Evolutionary conservation across 1,140 invertebrate genomes (phyloP), one percentile per base, ranked within the genome.

Genomic region (Phortica variegata): DNA sequence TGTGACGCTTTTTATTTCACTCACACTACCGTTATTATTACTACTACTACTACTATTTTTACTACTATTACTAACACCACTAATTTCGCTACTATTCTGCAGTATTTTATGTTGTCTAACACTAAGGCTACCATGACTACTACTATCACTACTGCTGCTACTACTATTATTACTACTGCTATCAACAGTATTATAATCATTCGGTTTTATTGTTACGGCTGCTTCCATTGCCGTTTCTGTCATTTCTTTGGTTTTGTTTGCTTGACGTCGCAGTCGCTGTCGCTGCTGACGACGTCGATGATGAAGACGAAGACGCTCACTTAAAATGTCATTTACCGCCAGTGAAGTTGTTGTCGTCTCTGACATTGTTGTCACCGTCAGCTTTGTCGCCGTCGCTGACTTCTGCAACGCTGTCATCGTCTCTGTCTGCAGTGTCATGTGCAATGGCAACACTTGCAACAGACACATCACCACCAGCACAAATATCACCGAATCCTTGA

Each of bases 401-500:
- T 26, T 10, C 10, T 5, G 10, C 23, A 26, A 26, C 5, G 23
- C 23, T 10, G 23, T 10, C 23, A 26, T 26, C 23, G 5, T 5
- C 23, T 26, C 23, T 6, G 23, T 10, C 10, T 26, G 23, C 10
- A 26, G 10, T 26, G 32, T 15, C 32, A 34, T 34, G 5, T 34
- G 8, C 9, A 34, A 8, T 8, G 6, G 32, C 32, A 34, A 15
- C 32, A 34, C 9, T 15, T 34, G 32, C n/a, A 50, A 9, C 3
- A 47, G 32, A 38, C 53, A 55, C 44, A 55, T 47, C 8, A 44
- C 37, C 12, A 47, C 33, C 8, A 55, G 20, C n/a, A 52, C 47
- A 33, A 55, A 53, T 32, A 54, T 52, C 21, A 56, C 49, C 20
- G 66, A 52, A 43, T 56, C 51, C 13, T 56, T 56, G 37, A 54